These are phyloP conservation scores for Labia minor DNA, from an alignment of 2,888 invertebrate species.

Conservation along the genomic window DNA sequence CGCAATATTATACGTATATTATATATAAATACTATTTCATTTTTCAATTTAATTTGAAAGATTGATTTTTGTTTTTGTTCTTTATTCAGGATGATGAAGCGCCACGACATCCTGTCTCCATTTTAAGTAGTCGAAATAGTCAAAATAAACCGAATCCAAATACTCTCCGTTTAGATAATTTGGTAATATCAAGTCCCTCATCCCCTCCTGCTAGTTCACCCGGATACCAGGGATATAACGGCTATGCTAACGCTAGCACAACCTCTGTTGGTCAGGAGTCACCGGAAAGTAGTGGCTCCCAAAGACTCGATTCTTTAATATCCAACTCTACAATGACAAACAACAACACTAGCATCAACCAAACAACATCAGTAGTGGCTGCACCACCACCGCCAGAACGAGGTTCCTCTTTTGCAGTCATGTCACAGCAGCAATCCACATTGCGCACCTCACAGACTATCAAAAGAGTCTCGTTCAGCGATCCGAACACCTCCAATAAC, in stretches of 20 bases:
- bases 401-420: conserved; percentile 76
- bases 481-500: conserved; percentile 33
- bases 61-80: no score
- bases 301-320: neutral
- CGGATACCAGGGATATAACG: conserved; percentile 23
- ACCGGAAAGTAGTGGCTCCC: neutral
- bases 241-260: neutral
- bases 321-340: conserved; percentile 15
- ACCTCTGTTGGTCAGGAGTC: neutral
- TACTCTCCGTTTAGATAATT: conserved; percentile 36
- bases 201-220: conserved; percentile 27
- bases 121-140: conserved; percentile 16
- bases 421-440: conserved; percentile 46
- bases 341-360: neutral
- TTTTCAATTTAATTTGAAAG: no score
- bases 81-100: conserved; percentile 35
- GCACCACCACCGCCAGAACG: conserved; percentile 67
- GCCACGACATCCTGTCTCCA: conserved; percentile 32
- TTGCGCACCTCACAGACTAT: conserved; percentile 33
- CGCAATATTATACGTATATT: no score
- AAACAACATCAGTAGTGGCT: conserved; percentile 14
- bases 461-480: conserved; percentile 69
- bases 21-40: no score
- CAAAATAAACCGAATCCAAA: conserved; percentile 32
- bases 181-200: conserved; percentile 35